phyloP scores from a whole-genome alignment of 2,113 vertebrate genomes.

The Noctilio leporinus region DNA sequence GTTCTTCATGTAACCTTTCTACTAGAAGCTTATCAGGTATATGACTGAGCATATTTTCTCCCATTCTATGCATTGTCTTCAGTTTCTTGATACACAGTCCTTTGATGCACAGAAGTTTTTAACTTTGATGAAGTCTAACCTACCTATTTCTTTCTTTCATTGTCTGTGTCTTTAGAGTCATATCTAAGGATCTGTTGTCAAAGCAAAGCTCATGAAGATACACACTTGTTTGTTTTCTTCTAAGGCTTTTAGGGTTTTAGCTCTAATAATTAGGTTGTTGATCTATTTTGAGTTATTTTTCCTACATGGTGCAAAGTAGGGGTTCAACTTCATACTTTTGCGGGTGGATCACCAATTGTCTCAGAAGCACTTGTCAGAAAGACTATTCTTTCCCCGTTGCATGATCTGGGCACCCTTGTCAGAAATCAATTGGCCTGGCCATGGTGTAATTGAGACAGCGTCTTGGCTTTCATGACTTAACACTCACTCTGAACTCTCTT shows the following conservation, averaged over 20 bases:
- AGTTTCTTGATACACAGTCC: not conserved
- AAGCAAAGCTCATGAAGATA: not conserved
- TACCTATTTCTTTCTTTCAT: not conserved
- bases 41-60: not conserved
- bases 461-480: not conserved
- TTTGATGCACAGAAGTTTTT: not conserved
- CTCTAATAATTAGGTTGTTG: not conserved
- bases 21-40: not conserved
- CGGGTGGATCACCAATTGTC: not conserved
- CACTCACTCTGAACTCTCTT: not conserved
- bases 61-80: not conserved
- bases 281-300: not conserved
- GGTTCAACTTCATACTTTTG: not conserved
- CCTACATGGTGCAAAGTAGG: not conserved
- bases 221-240: not conserved
- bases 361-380: not conserved
- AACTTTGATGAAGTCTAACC: not conserved
- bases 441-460: not conserved
- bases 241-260: not conserved
- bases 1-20: not conserved
- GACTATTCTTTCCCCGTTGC: not conserved
- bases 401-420: not conserved
- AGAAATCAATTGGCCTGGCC: not conserved
- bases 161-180: not conserved
- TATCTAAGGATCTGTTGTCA: not conserved